Evolutionary conservation across 2,797 vertebrate genomes (phyloP), one percentile per base, ranked within the genome.

Genomic region (Hemibagrus guttatus): DNA sequence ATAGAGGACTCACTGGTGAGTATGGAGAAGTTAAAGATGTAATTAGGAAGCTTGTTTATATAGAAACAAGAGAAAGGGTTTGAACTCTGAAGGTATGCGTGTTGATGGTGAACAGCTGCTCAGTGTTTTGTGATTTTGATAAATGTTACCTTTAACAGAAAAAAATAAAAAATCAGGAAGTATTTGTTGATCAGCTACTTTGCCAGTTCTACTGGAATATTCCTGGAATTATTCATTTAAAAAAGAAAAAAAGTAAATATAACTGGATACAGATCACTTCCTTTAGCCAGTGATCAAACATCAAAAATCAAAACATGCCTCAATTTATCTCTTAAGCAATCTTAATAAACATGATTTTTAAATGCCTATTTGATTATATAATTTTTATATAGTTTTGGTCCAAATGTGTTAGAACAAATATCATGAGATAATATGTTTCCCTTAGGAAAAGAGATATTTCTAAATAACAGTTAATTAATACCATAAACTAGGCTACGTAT

Each of bases 1-100:
- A 42, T 97, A 78, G 81, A 93, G 68, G 96, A 97, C 0, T 96
- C 96, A 17, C 90, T 97, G 97, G 97, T 98, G 94, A 89, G 93
- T 17, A 84, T 42, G 23, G 39, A 46, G 42, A 42, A 35, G 7
- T 26, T 42, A 19, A 80, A 49, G 6, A 49, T 49, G 46, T 49
- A 49, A 7, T 49, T 49, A 9, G 46, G 46, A 49, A 26, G 3
- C 1, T 39, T 59, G 39, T 35, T 35, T 78, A 16, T 54, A 19
- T 12, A 19, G 8, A 19, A 81, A 81, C 26, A 66, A 21, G 7
- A 28, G 26, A 46, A 49, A 13, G 42, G 7, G 28, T 81, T 64
- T 12, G 21, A 80, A 26, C 17, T 8, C 49, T 19, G 74, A 78
- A 23, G 31, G 31, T 79, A 39, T 1, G 14, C 59, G 28, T 79